Percentiles rank a stretch among this genome's conserved stretches.
Evolutionary conservation across 2,113 vertebrate species (phyloP).

Genomic region (Isichthys henryi): DNA sequence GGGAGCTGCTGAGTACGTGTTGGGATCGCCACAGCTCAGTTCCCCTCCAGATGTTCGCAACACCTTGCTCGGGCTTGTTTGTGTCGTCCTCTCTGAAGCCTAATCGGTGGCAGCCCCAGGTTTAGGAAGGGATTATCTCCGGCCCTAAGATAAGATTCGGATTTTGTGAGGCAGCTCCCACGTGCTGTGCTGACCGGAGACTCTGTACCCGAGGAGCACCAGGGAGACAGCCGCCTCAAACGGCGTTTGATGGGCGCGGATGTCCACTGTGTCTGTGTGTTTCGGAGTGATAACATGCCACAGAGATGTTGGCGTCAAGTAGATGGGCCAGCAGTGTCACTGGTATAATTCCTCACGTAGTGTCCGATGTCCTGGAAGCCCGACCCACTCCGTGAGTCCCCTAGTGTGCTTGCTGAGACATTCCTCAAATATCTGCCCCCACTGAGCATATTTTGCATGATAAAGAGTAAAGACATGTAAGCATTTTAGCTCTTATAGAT

Average conservation of each 20-base stretch:
- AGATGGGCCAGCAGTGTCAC: background rate
- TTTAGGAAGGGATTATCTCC: background rate
- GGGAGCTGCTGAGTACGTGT: slow-evolving; percentile 29
- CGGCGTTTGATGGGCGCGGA: background rate
- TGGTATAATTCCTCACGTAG: background rate
- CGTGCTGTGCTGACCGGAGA: background rate
- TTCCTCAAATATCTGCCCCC: background rate
- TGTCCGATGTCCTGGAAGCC: background rate
- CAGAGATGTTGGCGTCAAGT: background rate
- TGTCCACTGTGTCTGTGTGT: background rate
- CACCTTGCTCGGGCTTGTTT: slow-evolving; percentile 25
- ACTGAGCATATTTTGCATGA: background rate
- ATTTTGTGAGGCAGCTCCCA: background rate
- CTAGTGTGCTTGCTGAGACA: background rate
- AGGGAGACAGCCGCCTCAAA: background rate
- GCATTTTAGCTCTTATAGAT: background rate
- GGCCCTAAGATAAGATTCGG: background rate
- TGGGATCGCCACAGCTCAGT: slow-evolving; percentile 28
- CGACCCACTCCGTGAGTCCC: background rate
- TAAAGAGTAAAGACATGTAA: background rate
- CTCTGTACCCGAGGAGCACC: background rate
- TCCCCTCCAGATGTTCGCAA: slow-evolving; percentile 24
- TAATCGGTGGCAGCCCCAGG: background rate
- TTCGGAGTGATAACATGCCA: background rate
- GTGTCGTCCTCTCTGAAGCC: slow-evolving; percentile 24